Evolutionary conservation across 92 coral and sea anemone species (phyloP).

Genomic region (Heliopora coerulea): DNA sequence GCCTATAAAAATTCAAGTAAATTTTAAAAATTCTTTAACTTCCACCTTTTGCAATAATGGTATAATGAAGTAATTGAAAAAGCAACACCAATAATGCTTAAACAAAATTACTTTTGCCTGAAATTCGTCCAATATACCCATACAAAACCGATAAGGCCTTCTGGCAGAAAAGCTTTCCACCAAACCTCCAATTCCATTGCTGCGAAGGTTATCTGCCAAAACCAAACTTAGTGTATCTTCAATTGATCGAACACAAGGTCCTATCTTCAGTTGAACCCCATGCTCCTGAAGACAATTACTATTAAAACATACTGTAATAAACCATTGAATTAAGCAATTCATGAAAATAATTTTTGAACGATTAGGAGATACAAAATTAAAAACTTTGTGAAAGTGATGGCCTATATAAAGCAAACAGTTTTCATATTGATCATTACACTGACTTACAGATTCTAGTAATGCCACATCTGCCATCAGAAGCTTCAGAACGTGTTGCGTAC

Average conservation of each 20-base stretch:
- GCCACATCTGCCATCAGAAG: conserved; percentile 50
- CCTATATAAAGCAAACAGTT: too few species aligned
- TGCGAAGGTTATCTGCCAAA: conserved; percentile 61
- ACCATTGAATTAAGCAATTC: too few species aligned
- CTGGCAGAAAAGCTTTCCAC: conserved; percentile 57
- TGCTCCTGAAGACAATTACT: conserved; percentile 51
- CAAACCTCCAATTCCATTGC: conserved; percentile 58
- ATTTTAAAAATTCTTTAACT: too few species aligned
- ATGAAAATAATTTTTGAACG: too few species aligned
- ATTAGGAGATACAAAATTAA: too few species aligned
- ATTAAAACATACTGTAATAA: too few species aligned
- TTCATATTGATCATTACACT: too few species aligned
- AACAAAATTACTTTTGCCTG: conserved; percentile 50
- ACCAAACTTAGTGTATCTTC: conserved; percentile 51
- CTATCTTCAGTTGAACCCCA: conserved; percentile 51
- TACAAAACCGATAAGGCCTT: conserved; percentile 61
- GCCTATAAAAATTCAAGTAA: too few species aligned
- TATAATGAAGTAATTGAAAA: too few species aligned
- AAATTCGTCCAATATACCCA: conserved; percentile 52
- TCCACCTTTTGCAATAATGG: too few species aligned
- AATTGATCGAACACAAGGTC: conserved; percentile 15
- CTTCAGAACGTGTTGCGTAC: conserved; percentile 42
- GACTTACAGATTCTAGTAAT: conserved; percentile 52
- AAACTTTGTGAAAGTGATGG: too few species aligned
- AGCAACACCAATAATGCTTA: conserved; percentile 2